Base-by-base conservation (phyloP, 2,797 vertebrate genomes). In the Anguilla obscura region DNA sequence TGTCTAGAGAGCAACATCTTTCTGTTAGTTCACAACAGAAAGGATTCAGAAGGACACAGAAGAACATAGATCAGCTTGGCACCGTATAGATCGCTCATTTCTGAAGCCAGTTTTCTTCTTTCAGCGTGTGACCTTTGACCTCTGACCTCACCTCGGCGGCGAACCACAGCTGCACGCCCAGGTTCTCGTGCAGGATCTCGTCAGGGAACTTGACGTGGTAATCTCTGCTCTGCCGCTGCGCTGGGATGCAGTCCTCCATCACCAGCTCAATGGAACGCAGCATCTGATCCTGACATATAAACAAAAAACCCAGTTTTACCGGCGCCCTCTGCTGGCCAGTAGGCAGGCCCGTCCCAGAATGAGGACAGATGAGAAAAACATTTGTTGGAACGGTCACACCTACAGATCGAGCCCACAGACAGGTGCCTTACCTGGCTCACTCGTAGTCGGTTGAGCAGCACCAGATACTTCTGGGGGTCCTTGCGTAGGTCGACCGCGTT, bases 151-250 rank as follows among this genome's bases (percentile, higher is more conserved):
- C 96, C 94, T 96, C 95, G 0, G 95, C 96, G 0, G 94, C 95
- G 89, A 96, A 95, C 45, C 96, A 93, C 91, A 96, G 92, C 86
- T 95, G 95, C 82, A 94, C 94, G 0, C 93, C 93, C 87, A 96
- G 69, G 54, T 92, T 93, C 56, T 94, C 94, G 60, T 93, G 94
- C 18, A 94, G 89, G 63, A 94, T 91, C 60, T 96, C 96, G 89
- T 96, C 96, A 0, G 96, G 95, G 84, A 96, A 96, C 86, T 96
- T 96, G 87, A 94, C 88, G 27, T 94, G 91, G 87, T 95, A 96
- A 89, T 96, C 95, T 0, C 95, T 93, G 88, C 92, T 93, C 86
- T 92, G 91, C 24, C 95, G 90, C 90, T 95, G 92, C 0, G 87
- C 92, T 30, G 95, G 92, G 82, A 96, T 95, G 90, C 93, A 95